Percentiles rank a stretch among this genome's conserved stretches.
phyloP scores from a whole-genome alignment of 2,888 invertebrate species.

The Drosophila testacea region DNA sequence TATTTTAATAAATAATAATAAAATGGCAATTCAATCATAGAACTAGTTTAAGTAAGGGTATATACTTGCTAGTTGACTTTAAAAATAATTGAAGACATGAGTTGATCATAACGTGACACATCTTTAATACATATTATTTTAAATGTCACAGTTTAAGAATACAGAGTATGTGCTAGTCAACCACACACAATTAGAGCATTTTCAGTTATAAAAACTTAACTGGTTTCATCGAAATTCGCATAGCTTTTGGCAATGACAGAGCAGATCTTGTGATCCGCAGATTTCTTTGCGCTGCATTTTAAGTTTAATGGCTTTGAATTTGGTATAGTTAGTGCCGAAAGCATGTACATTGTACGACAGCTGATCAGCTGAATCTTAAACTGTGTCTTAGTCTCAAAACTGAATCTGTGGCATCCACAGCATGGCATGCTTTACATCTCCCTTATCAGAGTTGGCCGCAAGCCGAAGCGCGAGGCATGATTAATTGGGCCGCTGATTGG shows the following conservation, averaged over 20 bases:
- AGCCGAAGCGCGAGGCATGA: constrained; percentile 24
- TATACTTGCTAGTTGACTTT: neutral
- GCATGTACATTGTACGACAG: neutral
- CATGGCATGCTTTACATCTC: constrained; percentile 11
- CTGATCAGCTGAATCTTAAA: constrained; percentile 1
- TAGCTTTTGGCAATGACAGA: constrained; percentile 41
- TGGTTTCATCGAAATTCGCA: constrained; percentile 32
- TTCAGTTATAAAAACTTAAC: constrained; percentile 16
- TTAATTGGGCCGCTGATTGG: constrained; percentile 52
- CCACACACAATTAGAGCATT: neutral
- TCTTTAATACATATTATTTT: neutral
- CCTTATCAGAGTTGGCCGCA: constrained; percentile 29
- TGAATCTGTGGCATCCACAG: neutral
- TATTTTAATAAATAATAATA: no score
- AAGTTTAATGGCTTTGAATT: constrained; percentile 8
- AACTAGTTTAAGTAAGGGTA: no score
- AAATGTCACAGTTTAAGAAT: neutral
- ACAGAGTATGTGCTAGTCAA: constrained; percentile 12
- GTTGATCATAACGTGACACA: no score
- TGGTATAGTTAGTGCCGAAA: neutral
- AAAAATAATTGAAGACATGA: neutral
- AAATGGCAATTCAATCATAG: no score
- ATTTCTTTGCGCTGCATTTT: constrained; percentile 2
- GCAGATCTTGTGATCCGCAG: constrained; percentile 34
- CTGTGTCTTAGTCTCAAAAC: neutral